A percentile compares a stretch with the other conserved stretches of the same genome.
These are phyloP conservation scores for Callipepla californica DNA, from an alignment of 2,113 vertebrate species.

Conservation along the genomic window DNA sequence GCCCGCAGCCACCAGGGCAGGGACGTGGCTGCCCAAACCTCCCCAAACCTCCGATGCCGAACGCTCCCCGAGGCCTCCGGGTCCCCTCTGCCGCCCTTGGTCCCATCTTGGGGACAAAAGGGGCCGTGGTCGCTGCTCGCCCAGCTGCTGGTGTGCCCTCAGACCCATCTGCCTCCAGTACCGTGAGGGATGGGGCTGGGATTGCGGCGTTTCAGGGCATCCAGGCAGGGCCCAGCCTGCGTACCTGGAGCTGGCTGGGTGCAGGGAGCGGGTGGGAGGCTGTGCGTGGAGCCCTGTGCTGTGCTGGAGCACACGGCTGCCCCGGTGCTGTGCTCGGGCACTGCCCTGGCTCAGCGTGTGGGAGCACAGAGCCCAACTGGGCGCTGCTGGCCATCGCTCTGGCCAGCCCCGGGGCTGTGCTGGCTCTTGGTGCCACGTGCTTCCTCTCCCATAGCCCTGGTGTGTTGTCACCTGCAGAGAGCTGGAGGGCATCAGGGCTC, in stretches of 20 bases:
- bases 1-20: not conserved
- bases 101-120: rapidly evolving
- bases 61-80: rapidly evolving
- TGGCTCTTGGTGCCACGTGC: not conserved
- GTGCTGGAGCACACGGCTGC: rapidly evolving
- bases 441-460: not conserved
- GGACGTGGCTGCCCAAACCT: rapidly evolving
- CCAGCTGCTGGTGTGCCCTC: rapidly evolving
- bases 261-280: not conserved
- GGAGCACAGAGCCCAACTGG: not conserved
- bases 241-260: not conserved
- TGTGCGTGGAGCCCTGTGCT: rapidly evolving
- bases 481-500: not conserved
- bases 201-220: not conserved
- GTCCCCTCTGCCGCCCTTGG: not conserved
- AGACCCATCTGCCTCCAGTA: rapidly evolving
- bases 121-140: not conserved
- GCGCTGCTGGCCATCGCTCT: not conserved
- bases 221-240: not conserved
- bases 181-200: not conserved
- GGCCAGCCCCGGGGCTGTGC: not conserved
- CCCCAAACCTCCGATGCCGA: rapidly evolving
- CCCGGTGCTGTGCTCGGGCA: rapidly evolving
- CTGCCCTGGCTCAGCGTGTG: not conserved
- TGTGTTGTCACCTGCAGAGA: not conserved